Evolutionary conservation across 2,888 invertebrate species (phyloP), one percentile per base, ranked within the genome.

Genomic region (Leptopilina myrica): DNA sequence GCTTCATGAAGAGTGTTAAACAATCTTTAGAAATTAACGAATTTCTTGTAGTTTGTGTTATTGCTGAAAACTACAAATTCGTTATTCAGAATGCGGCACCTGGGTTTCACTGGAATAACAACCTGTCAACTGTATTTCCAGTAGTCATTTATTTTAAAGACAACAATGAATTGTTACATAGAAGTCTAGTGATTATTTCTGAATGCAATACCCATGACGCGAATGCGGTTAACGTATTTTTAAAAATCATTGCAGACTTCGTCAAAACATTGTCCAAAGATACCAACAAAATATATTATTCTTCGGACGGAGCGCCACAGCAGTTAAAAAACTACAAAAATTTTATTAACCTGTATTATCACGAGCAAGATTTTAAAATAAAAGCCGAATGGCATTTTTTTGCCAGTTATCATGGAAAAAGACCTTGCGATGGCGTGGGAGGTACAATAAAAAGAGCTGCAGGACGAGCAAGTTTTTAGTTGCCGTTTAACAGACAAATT

Each of bases 321-420:
- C 80, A 84, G 46, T 84, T 76, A 26, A 84, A 81, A 66, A 84
- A 84, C 73, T 78, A 49, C 33, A 79, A 81, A 64, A 83, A 82
- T 77, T 76, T 84, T 46, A 67, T 75, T 3, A 84, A 84, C 76
- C 43, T 83, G 56, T 79, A 69, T 76, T 64, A 79, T 65, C 80
- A 82, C 75, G 66, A 80, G 69, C 20, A 77, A n/a, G 81, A 81
- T 75, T 84, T 81, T 77, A 64, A 69, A 11, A 67, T 83, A 77
- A 46, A 56, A 26, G 78, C 77, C 9, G 78, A 77, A 67, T 84
- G 80, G 84, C 75, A 84, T 79, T 84, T 79, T 59, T 82, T 82
- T 76, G 77, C 80, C 11, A 83, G 79, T 53, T 78, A 77, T 26
- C 81, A 83, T 69, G 82, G 83, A 20, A 82, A 84, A 79, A 80